A percentile compares a stretch with the other conserved stretches of the same genome.
Evolutionary conservation across 35 echinoderm and acorn worm genomes (phyloP).

Genomic region (Heliocidaris erythrogramma): DNA sequence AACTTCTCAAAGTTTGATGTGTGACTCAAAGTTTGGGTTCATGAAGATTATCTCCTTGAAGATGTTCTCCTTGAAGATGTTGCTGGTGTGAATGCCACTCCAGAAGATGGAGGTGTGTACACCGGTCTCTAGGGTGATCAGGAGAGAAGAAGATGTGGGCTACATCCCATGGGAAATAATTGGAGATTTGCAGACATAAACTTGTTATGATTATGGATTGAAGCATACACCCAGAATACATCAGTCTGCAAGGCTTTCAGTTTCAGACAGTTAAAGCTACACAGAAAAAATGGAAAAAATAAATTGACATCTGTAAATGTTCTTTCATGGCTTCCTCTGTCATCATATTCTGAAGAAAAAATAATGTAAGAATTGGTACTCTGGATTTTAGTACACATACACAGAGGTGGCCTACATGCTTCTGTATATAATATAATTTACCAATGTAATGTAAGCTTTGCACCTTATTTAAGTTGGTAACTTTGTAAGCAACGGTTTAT

Average conservation of each 20-base stretch:
- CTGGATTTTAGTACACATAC: no score
- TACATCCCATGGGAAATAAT: conserved; percentile 15
- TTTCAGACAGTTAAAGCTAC: no score
- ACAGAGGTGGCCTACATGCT: no score
- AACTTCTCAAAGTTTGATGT: background rate
- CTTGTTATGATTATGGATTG: conserved; percentile 23
- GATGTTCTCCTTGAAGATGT: background rate
- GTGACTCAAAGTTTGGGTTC: background rate
- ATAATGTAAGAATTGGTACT: no score
- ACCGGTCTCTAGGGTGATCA: background rate
- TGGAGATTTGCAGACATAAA: conserved; percentile 28
- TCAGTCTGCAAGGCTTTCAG: background rate
- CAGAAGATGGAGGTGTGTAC: background rate
- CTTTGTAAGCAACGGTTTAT: background rate
- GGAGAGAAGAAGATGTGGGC: conserved; percentile 1
- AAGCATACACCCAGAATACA: background rate
- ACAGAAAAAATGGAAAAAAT: no score
- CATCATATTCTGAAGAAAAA: no score
- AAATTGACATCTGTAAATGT: no score
- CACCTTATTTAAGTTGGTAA: background rate
- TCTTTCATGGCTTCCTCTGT: no score
- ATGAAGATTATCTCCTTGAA: background rate
- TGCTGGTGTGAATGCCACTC: background rate
- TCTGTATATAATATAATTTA: no score
- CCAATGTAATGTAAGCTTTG: no score